A percentile compares a stretch with the other conserved stretches of the same genome.
Evolutionary conservation across 2,888 invertebrate species (phyloP).

Genomic region (Ctenicera cuprea): DNA sequence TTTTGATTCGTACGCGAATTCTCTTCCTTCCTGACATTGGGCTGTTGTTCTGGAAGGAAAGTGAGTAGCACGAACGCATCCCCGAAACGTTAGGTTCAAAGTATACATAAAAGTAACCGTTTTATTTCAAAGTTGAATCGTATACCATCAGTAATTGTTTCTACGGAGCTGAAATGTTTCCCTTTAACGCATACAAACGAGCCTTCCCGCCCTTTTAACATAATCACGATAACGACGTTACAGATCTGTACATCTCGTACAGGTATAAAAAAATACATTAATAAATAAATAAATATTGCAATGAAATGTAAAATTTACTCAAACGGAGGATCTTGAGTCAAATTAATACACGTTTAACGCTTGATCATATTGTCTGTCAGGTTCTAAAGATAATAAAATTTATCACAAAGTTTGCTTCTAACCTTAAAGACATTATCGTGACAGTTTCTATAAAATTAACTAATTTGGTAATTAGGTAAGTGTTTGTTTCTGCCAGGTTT

Average conservation of each 20-base stretch:
- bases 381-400: no score
- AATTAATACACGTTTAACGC: no score
- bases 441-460: no score
- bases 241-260: neutral
- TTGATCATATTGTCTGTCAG: no score
- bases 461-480: no score
- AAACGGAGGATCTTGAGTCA: no score
- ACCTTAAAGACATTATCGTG: no score
- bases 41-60: slow-evolving; percentile 16
- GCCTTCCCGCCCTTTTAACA: slow-evolving; percentile 15
- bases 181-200: slow-evolving; percentile 34
- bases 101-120: slow-evolving; percentile 36
- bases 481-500: no score
- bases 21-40: neutral
- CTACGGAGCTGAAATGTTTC: slow-evolving; percentile 18
- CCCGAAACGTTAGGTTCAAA: slow-evolving; percentile 29
- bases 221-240: slow-evolving; percentile 16
- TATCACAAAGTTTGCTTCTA: no score
- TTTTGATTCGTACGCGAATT: slow-evolving; percentile 23
- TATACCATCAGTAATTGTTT: slow-evolving; percentile 37
- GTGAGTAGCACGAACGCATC: slow-evolving; percentile 17
- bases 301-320: no score
- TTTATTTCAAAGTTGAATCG: slow-evolving; percentile 35
- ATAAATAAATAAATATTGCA: neutral
- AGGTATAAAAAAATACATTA: neutral